These are phyloP conservation scores for Periophthalmus magnuspinnatus DNA, from an alignment of 2,797 vertebrate species.

Conservation along the genomic window DNA sequence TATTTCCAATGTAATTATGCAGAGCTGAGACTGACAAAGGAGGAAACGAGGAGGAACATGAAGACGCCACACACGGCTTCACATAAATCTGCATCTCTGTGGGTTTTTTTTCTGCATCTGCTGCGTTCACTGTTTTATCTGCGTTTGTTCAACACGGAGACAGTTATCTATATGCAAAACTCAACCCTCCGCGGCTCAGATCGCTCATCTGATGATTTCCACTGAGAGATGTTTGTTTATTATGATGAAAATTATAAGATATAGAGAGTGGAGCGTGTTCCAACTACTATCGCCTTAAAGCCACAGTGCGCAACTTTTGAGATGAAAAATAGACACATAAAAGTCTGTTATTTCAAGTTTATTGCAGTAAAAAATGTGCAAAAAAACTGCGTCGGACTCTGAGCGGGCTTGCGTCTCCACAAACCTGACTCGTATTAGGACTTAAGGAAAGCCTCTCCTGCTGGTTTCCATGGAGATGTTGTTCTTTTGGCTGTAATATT, in stretches of 20 bases:
- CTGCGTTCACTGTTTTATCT: not conserved
- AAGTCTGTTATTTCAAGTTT: too few species aligned
- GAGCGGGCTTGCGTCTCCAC: too few species aligned
- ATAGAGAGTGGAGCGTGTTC: too few species aligned
- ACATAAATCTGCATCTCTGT: conserved; percentile 36
- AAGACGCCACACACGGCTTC: conserved; percentile 4
- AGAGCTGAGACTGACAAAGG: not conserved
- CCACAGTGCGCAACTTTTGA: too few species aligned
- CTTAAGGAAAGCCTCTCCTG: too few species aligned
- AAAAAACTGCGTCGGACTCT: too few species aligned
- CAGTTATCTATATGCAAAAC: conserved; percentile 25
- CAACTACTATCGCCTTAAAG: too few species aligned
- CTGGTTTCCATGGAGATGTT: too few species aligned
- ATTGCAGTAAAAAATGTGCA: too few species aligned
- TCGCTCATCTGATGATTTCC: conserved; percentile 37
- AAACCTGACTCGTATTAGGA: too few species aligned
- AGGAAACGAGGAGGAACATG: not conserved
- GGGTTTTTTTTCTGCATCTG: not conserved
- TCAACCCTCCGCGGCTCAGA: conserved; percentile 22
- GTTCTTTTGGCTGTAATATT: too few species aligned
- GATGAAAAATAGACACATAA: too few species aligned
- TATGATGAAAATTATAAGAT: not conserved
- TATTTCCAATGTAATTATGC: not conserved
- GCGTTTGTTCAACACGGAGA: conserved; percentile 19
- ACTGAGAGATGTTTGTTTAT: conserved; percentile 1